Percentiles rank a stretch among this genome's conserved stretches.
Conservation (phyloP, 2,888 invertebrate genomes). For the Orchestes rusci region DNA sequence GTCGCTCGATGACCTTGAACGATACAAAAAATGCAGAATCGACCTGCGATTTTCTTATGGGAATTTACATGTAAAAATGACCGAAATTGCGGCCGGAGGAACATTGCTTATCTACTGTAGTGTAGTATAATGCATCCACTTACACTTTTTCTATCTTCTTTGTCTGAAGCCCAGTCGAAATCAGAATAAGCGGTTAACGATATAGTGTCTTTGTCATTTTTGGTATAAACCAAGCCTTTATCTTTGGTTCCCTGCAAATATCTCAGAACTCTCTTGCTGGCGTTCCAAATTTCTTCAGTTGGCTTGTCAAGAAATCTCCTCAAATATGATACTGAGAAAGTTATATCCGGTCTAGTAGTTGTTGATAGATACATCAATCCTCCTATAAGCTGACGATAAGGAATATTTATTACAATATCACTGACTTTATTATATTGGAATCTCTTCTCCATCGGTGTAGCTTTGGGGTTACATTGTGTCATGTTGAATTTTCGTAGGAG, state of each 20-base stretch:
- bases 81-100: too few relatives aligned
- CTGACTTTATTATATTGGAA: too few relatives aligned
- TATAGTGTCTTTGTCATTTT: not conserved
- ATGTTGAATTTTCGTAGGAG: constrained; percentile 17
- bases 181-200: constrained; percentile 15
- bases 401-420: too few relatives aligned
- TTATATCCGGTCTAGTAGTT: too few relatives aligned
- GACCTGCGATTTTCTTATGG: too few relatives aligned
- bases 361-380: constrained; percentile 7
- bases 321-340: too few relatives aligned
- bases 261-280: constrained; percentile 22
- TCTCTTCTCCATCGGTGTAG: too few relatives aligned
- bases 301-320: constrained; percentile 20
- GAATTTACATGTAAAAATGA: too few relatives aligned
- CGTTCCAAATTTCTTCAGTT: constrained; percentile 18
- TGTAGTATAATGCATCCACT: constrained; percentile 22
- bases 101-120: too few relatives aligned
- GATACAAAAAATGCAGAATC: too few relatives aligned
- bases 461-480: constrained; percentile 4
- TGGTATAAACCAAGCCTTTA: too few relatives aligned
- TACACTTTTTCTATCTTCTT: constrained; percentile 17
- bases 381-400: constrained; percentile 21
- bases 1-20: too few relatives aligned
- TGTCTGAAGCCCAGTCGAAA: constrained; percentile 23
- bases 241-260: constrained; percentile 22